Conservation (phyloP, 2,888 invertebrate genomes). For the Spisula subtruncata region DNA sequence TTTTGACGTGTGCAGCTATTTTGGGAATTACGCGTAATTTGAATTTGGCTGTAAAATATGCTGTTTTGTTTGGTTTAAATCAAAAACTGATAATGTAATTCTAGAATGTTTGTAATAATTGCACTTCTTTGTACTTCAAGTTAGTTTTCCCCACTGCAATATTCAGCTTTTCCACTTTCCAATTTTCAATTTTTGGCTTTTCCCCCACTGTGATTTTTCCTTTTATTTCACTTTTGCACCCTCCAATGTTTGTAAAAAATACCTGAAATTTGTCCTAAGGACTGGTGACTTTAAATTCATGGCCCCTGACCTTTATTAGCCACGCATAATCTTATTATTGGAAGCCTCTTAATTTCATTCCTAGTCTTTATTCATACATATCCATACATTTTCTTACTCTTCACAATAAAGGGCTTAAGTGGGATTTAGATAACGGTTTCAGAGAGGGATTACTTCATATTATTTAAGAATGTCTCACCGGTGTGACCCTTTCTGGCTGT, state of each 20-base stretch:
- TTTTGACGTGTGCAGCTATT: neutral
- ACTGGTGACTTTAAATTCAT: neutral
- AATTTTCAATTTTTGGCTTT: too few species aligned
- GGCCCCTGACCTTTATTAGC: constrained; percentile 31
- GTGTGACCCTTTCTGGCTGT: constrained; percentile 25
- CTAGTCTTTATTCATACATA: constrained; percentile 27
- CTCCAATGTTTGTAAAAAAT: neutral
- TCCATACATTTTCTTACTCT: constrained; percentile 37
- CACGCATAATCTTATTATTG: constrained; percentile 17
- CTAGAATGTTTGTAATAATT: neutral
- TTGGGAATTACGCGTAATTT: neutral
- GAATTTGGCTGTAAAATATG: neutral
- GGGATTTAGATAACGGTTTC: constrained; percentile 28
- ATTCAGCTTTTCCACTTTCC: too few species aligned
- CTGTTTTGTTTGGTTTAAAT: neutral
- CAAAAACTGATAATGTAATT: too few species aligned
- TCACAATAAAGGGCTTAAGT: constrained; percentile 20
- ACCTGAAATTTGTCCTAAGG: neutral
- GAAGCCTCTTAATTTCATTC: constrained; percentile 30
- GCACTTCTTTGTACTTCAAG: too few species aligned
- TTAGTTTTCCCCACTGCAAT: too few species aligned
- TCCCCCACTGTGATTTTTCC: neutral
- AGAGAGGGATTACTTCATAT: constrained; percentile 18
- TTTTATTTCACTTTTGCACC: neutral
- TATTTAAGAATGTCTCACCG: constrained; percentile 31